Conservation (phyloP, 2,113 vertebrate genomes). For the Collichthys lucidus region DNA sequence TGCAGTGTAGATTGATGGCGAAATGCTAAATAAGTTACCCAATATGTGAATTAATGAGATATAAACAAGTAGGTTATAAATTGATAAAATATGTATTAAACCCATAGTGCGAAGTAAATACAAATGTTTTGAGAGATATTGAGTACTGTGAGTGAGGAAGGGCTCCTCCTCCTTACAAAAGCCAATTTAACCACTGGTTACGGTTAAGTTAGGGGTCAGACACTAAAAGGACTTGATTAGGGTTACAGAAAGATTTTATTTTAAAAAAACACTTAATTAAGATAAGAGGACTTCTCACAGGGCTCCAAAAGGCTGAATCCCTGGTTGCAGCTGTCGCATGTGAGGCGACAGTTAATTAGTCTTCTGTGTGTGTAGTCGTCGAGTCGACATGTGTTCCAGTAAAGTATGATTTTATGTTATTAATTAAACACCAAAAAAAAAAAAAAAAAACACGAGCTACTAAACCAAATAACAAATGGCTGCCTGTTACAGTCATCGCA, state of each 20-base stretch:
- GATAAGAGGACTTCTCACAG: no score
- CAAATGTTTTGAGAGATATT: no score
- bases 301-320: not conserved
- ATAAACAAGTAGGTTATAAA: no score
- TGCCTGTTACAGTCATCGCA: constrained; percentile 20
- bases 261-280: no score
- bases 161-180: no score
- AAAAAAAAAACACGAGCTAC: constrained; percentile 11
- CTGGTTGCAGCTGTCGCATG: not conserved
- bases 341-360: not conserved
- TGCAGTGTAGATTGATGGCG: no score
- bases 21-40: no score
- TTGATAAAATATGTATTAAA: no score
- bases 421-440: not conserved
- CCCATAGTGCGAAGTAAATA: no score
- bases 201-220: not conserved
- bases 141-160: no score
- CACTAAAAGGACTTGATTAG: not conserved
- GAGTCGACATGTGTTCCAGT: not conserved
- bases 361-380: not conserved
- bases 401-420: constrained; percentile 12
- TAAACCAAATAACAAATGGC: constrained; percentile 38
- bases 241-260: not conserved
- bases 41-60: no score
- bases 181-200: no score